Percentiles rank a stretch among this genome's conserved stretches.
These are phyloP conservation scores for Bombylius discolor DNA, from an alignment of 2,888 invertebrate species.

Conservation along the genomic window DNA sequence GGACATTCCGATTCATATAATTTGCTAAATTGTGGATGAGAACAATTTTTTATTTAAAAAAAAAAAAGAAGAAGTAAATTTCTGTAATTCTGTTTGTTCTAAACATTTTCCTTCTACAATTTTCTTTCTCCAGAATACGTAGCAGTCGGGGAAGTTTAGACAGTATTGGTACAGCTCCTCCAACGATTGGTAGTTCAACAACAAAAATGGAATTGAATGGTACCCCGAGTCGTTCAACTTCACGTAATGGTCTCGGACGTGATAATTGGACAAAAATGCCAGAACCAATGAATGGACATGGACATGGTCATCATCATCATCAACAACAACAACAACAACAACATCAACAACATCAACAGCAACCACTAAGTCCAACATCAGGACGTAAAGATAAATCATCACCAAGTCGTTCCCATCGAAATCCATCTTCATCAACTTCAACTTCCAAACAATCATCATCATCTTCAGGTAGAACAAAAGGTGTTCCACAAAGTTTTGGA, in stretches of 20 bases:
- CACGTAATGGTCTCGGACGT: conserved; percentile 26
- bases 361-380: conserved; percentile 34
- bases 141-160: conserved; percentile 36
- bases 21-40: neutral
- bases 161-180: conserved; percentile 32
- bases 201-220: conserved; percentile 25
- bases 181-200: conserved; percentile 21
- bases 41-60: neutral
- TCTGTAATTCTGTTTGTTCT: no score
- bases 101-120: neutral
- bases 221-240: conserved; percentile 19
- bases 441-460: conserved; percentile 11
- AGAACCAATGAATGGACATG: conserved; percentile 25
- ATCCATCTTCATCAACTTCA: conserved; percentile 26
- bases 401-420: conserved; percentile 31
- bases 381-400: conserved; percentile 34
- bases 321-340: conserved; percentile 6
- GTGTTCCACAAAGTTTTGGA: conserved; percentile 72
- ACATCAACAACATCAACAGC: conserved; percentile 16
- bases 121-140: conserved; percentile 27
- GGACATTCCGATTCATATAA: no score
- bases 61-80: no score
- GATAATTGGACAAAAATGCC: conserved; percentile 37
- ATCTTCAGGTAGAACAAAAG: conserved; percentile 46
- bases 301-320: conserved; percentile 16